phyloP scores from a whole-genome alignment of 2,888 invertebrate species.

The Asteroscopus sphinx region DNA sequence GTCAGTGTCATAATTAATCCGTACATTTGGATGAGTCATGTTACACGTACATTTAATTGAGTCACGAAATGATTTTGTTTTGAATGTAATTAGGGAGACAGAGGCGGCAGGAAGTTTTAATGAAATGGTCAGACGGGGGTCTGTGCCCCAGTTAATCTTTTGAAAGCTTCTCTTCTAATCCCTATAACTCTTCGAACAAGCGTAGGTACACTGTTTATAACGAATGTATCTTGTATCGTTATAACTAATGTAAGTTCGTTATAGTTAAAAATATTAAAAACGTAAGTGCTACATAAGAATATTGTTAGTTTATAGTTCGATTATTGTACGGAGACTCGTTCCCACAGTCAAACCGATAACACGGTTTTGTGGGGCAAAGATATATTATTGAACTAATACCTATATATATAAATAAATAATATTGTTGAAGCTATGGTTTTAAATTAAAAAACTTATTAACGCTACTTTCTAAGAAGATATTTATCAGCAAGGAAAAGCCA shows the following conservation, averaged over 20 bases:
- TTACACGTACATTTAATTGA: conserved; percentile 62
- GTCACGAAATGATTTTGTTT: conserved; percentile 73
- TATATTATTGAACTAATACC: too few species aligned
- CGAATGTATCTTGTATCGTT: conserved; percentile 49
- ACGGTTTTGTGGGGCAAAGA: too few species aligned
- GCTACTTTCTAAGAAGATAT: conserved; percentile 4
- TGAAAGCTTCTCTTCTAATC: conserved; percentile 80
- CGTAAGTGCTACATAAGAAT: too few species aligned
- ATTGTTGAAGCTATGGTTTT: conserved; percentile 9
- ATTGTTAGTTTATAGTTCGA: too few species aligned
- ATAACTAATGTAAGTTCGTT: conserved; percentile 48
- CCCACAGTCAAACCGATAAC: too few species aligned
- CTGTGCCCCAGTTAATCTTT: conserved; percentile 79
- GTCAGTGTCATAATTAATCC: conserved; percentile 43
- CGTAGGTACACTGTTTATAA: conserved; percentile 63
- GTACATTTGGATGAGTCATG: conserved; percentile 44
- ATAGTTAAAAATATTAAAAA: too few species aligned
- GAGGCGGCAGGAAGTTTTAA: conserved; percentile 72
- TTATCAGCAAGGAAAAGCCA: too few species aligned
- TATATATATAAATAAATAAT: too few species aligned
- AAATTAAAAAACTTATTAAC: conserved; percentile 39
- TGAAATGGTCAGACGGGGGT: conserved; percentile 76
- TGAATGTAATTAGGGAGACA: conserved; percentile 69
- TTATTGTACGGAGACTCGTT: too few species aligned
- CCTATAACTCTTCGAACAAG: conserved; percentile 70